Conservation (phyloP, 2,797 vertebrate genomes). For the Cirrhinus molitorella region DNA sequence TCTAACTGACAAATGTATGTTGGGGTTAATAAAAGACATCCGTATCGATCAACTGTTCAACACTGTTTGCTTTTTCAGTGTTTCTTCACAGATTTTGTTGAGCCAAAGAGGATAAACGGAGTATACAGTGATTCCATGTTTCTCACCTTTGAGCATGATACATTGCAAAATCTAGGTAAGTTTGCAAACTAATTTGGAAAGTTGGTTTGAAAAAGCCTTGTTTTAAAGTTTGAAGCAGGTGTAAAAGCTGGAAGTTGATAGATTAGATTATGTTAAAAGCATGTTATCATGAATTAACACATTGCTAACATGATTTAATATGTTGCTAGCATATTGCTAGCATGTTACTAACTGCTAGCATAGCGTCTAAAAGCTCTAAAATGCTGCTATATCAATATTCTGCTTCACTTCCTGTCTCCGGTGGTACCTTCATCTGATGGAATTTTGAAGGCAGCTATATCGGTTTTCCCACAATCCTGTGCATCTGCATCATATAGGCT, state of each 20-base stretch:
- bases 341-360: no score
- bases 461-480: no score
- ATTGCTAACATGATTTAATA: no score
- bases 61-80: background rate
- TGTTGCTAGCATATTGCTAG: background rate
- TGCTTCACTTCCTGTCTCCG: no score
- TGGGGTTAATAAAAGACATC: slow-evolving; percentile 69
- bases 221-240: background rate
- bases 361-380: no score
- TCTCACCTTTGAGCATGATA: background rate
- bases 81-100: background rate
- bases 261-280: no score
- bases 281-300: no score
- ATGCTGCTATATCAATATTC: no score
- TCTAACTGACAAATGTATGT: slow-evolving; percentile 73
- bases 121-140: background rate
- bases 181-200: background rate
- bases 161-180: background rate
- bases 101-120: background rate
- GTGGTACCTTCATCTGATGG: no score
- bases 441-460: no score
- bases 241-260: background rate
- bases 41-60: slow-evolving; percentile 43
- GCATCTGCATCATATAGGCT: no score
- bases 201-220: background rate